These are phyloP conservation scores for Leptodactylus fuscus DNA, from an alignment of 2,113 vertebrate species.

Conservation along the genomic window DNA sequence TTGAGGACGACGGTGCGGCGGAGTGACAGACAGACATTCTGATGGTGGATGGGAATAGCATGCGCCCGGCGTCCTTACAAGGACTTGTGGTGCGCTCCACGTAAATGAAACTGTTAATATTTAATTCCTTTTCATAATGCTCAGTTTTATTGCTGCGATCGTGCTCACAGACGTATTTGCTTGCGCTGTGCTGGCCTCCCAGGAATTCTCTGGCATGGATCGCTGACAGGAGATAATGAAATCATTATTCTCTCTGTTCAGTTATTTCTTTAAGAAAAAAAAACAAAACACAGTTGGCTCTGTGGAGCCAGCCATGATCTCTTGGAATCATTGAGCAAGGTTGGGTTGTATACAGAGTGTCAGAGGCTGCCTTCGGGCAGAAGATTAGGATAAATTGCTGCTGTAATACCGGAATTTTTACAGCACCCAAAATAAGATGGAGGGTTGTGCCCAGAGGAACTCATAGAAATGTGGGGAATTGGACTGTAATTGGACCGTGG, in stretches of 20 bases:
- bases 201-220: constrained; percentile 37
- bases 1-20: background rate
- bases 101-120: constrained; percentile 48
- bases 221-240: constrained; percentile 52
- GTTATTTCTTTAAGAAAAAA: constrained; percentile 32
- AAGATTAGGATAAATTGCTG: constrained; percentile 4
- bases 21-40: constrained; percentile 13
- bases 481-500: constrained; percentile 14
- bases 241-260: constrained; percentile 46
- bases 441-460: background rate
- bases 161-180: constrained; percentile 26
- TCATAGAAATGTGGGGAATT: background rate
- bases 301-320: constrained; percentile 16
- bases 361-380: background rate
- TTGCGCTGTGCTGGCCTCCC: constrained; percentile 7
- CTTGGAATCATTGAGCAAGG: constrained; percentile 7
- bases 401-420: constrained; percentile 9
- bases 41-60: background rate
- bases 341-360: background rate
- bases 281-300: background rate
- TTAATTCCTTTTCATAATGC: constrained; percentile 33
- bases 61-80: too few relatives aligned
- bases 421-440: background rate
- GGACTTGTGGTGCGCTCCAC: background rate
- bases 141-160: constrained; percentile 29